A percentile compares a stretch with the other conserved stretches of the same genome.
phyloP scores from a whole-genome alignment of 2,113 vertebrate genomes.

The Morone saxatilis region DNA sequence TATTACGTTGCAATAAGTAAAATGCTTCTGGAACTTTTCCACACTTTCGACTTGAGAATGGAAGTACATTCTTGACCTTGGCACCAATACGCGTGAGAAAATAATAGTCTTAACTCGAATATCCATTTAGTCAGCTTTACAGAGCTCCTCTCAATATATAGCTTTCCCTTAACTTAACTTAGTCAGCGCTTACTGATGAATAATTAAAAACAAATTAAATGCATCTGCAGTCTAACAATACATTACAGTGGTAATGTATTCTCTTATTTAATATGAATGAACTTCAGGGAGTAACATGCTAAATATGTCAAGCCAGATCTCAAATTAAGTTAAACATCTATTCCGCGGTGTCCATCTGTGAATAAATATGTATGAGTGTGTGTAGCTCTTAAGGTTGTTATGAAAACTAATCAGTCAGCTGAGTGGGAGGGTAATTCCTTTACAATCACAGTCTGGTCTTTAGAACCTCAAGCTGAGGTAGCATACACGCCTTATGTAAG shows the following conservation, averaged over 20 bases:
- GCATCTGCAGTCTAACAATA: background rate
- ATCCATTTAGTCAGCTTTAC: background rate
- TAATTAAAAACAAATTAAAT: background rate
- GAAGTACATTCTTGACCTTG: background rate
- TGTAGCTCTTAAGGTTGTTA: conserved; percentile 6
- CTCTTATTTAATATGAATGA: conserved; percentile 18
- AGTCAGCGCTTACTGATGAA: background rate
- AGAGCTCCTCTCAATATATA: too few species aligned
- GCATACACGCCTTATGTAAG: background rate
- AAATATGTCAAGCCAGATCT: conserved; percentile 8
- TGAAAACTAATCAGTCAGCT: conserved; percentile 10
- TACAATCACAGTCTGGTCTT: background rate
- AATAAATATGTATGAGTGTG: conserved; percentile 18
- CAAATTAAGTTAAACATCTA: background rate
- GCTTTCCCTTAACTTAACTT: background rate
- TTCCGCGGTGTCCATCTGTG: background rate
- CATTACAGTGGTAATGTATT: background rate
- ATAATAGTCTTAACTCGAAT: background rate
- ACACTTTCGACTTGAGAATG: background rate
- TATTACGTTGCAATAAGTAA: background rate
- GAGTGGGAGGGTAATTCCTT: conserved; percentile 29
- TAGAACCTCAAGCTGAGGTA: background rate
- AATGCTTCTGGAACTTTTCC: background rate
- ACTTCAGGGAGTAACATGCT: background rate
- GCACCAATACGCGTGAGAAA: background rate